Base-by-base conservation (phyloP, 2,888 invertebrate genomes). In the Pandemis heparana region DNA sequence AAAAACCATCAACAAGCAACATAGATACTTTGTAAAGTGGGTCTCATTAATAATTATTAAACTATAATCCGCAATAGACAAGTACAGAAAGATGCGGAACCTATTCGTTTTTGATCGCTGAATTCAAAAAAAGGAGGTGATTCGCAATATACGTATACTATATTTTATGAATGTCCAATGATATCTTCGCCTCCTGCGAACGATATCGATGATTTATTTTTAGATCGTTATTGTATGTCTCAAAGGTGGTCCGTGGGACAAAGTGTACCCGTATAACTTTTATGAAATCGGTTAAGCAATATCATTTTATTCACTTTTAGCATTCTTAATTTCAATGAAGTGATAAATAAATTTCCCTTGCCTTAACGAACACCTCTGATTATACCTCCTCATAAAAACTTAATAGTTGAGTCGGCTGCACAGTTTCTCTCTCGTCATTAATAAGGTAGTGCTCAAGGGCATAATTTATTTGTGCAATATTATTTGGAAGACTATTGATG, bases 381-480 rank as follows among this genome's bases (percentile, higher is more conserved):
- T 60, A 60, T 60, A 38, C 1, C n/a, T 60, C 5, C n/a, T 60
- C 60, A 60, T 60, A 38, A 60, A 62, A 43, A 63, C n/a, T 43
- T 41, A n/a, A 18, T 46, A 18, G 32, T 63, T 68, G 23, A 46
- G 43, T 23, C 61, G 41, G 38, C 23, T 68, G 67, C 70, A 56
- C 53, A 63, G 56, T 72, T 71, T 72, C 56, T 63, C 53, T 65
- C 39, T 59, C 23, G 48, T 41, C 75, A 68, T 75, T 79, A 70
- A 74, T 74, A 67, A 79, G 78, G 77, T 79, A 76, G 78, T 76
- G 78, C 76, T 77, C 78, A 76, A 80, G 79, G 83, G 76, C 79
- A 73, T 76, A 74, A 75, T 76, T 76, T 75, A 77, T 76, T 77
- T 76, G 76, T 76, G 76, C 70, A 62, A 68, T 63, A 68, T 32